A percentile compares a stretch with the other conserved stretches of the same genome.
These are phyloP conservation scores for Bombylius major DNA, from an alignment of 2,888 invertebrate species.

Conservation along the genomic window DNA sequence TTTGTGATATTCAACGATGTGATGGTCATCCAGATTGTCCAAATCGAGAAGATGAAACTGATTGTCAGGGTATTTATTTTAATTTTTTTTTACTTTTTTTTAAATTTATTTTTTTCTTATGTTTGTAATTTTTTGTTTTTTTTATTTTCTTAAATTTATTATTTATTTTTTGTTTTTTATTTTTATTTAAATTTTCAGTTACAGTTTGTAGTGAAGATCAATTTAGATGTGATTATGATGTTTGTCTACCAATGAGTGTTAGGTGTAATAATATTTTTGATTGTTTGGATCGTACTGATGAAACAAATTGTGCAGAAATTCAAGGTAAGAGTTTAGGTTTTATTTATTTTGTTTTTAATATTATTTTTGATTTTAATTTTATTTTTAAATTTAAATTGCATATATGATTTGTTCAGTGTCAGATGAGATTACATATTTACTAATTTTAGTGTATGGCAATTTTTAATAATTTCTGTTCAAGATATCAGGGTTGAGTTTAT, in stretches of 20 bases:
- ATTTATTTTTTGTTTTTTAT: constrained; percentile 8
- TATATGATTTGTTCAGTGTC: background rate
- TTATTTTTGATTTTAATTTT: background rate
- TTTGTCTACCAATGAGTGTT: constrained; percentile 43
- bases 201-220: constrained; percentile 32
- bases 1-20: constrained; percentile 30
- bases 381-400: too few relatives aligned
- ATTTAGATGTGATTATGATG: constrained; percentile 48
- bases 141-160: background rate
- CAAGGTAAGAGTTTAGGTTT: background rate
- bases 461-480: too few relatives aligned
- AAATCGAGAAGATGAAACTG: constrained; percentile 30
- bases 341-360: background rate
- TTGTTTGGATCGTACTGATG: constrained; percentile 53
- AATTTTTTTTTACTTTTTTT: constrained; percentile 1
- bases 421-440: too few relatives aligned
- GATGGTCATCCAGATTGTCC: constrained; percentile 28
- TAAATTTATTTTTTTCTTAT: background rate
- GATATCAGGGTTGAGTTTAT: too few relatives aligned
- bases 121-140: background rate
- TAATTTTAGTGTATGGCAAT: too few relatives aligned
- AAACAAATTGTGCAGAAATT: constrained; percentile 40
- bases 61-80: constrained; percentile 18
- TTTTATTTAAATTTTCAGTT: constrained; percentile 4
- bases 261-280: constrained; percentile 48